Evolutionary conservation across 2,797 vertebrate genomes (phyloP).

Genomic region (Thunnus albacares): DNA sequence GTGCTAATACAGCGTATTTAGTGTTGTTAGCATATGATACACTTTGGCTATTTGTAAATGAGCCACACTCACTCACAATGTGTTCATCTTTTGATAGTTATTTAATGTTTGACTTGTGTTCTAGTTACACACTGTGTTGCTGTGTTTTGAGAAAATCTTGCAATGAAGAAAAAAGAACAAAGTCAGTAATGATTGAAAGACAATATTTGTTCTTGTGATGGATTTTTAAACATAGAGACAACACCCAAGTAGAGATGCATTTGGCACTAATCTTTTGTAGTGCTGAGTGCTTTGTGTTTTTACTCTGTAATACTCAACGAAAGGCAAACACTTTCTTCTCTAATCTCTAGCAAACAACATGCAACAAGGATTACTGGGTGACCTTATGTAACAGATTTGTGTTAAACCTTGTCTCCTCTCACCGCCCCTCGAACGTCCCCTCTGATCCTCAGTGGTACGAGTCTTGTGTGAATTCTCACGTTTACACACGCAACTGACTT

Average conservation of each 20-base stretch:
- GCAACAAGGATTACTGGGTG: constrained; percentile 56
- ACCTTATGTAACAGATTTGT: constrained; percentile 56
- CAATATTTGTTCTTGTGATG: constrained; percentile 21
- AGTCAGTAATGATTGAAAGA: constrained; percentile 14
- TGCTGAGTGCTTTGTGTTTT: constrained; percentile 51
- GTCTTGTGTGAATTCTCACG: constrained; percentile 12
- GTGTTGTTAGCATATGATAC: constrained; percentile 19
- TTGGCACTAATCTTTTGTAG: constrained; percentile 47
- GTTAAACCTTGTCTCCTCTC: constrained; percentile 48
- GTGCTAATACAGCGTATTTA: constrained; percentile 15
- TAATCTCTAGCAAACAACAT: constrained; percentile 70
- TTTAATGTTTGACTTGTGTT: constrained; percentile 19
- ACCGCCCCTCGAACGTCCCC: not conserved
- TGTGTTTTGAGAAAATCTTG: constrained; percentile 8
- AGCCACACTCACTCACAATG: constrained; percentile 20
- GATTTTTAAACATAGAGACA: constrained; percentile 18
- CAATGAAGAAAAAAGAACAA: constrained; percentile 2
- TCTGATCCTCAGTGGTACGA: constrained; percentile 23
- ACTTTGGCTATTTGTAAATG: constrained; percentile 30
- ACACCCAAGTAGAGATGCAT: constrained; percentile 15
- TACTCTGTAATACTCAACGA: constrained; percentile 42
- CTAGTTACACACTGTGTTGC: constrained; percentile 15
- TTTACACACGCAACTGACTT: not conserved
- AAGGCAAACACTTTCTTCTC: constrained; percentile 59
- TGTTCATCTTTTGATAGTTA: constrained; percentile 23